Percentiles rank a stretch among this genome's conserved stretches.
Evolutionary conservation across 2,113 vertebrate species (phyloP).

Genomic region (Pao palembangensis): DNA sequence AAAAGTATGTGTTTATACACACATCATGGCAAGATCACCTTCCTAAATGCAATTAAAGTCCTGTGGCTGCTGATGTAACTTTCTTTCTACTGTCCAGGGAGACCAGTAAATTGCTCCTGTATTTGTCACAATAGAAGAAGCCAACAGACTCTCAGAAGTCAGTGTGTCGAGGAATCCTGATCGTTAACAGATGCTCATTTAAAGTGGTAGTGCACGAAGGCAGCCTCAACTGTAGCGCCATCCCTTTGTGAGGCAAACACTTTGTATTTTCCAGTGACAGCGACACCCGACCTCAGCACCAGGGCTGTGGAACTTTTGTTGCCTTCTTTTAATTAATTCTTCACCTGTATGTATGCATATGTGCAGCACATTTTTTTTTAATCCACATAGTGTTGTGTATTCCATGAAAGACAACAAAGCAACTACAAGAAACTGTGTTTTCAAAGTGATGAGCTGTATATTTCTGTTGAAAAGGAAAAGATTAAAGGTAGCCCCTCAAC

Average conservation of each 20-base stretch:
- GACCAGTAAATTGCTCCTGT: slow-evolving; percentile 71
- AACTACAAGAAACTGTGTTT: neutral
- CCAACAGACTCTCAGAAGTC: slow-evolving; percentile 63
- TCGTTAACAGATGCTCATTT: slow-evolving; percentile 74
- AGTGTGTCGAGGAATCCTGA: slow-evolving; percentile 59
- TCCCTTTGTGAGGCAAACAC: slow-evolving; percentile 34
- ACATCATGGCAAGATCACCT: slow-evolving; percentile 51
- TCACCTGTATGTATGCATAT: slow-evolving; percentile 10
- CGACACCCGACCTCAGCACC: slow-evolving; percentile 25
- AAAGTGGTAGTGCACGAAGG: slow-evolving; percentile 56
- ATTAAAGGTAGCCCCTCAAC: neutral
- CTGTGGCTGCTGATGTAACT: slow-evolving; percentile 64
- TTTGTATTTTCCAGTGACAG: slow-evolving; percentile 29
- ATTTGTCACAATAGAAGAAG: slow-evolving; percentile 73
- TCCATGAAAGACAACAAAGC: slow-evolving; percentile 12
- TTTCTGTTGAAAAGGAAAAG: slow-evolving; percentile 3
- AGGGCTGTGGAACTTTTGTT: slow-evolving; percentile 30
- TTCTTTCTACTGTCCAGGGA: slow-evolving; percentile 72
- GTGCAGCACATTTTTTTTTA: neutral
- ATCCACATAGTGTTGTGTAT: neutral
- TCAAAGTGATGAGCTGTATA: neutral
- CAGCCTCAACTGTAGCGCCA: slow-evolving; percentile 46
- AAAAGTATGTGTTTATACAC: slow-evolving; percentile 32
- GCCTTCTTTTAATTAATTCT: slow-evolving; percentile 21
- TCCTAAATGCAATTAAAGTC: slow-evolving; percentile 74